Evolutionary conservation across 2,888 invertebrate genomes (phyloP).

Genomic region (Stenchaetothrips biformis): DNA sequence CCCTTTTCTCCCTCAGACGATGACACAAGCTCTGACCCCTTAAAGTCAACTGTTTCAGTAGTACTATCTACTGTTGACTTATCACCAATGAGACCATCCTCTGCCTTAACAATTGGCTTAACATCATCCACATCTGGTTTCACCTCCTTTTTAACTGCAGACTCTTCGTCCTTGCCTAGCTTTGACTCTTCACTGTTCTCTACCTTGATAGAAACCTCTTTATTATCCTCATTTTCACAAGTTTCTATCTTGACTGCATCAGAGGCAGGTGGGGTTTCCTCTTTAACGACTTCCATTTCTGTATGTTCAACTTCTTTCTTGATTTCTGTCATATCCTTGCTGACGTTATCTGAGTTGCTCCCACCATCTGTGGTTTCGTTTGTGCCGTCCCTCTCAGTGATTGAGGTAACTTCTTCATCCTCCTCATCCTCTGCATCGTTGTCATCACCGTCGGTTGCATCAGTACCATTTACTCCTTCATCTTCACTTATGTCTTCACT

Average conservation of each 20-base stretch:
- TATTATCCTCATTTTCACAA: slow-evolving; percentile 49
- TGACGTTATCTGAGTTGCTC: neutral
- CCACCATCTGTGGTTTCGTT: slow-evolving; percentile 10
- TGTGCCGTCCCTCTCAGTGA: slow-evolving; percentile 15
- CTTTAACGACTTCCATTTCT: neutral
- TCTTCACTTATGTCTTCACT: slow-evolving; percentile 18
- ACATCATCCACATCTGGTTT: slow-evolving; percentile 43
- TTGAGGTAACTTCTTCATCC: slow-evolving; percentile 23
- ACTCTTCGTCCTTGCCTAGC: slow-evolving; percentile 44
- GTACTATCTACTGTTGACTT: slow-evolving; percentile 17
- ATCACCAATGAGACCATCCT: neutral
- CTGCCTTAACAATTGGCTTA: slow-evolving; percentile 28
- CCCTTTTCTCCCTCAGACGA: neutral
- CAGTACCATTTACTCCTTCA: slow-evolving; percentile 1
- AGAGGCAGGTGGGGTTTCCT: neutral
- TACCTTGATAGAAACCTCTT: slow-evolving; percentile 42
- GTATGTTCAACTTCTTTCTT: neutral
- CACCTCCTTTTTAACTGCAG: slow-evolving; percentile 46
- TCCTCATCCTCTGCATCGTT: neutral
- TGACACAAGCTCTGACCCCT: slow-evolving; percentile 26
- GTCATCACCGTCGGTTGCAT: slow-evolving; percentile 11
- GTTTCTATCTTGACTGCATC: slow-evolving; percentile 40
- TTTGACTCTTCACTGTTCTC: slow-evolving; percentile 44
- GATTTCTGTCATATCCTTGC: neutral
- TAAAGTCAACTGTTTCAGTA: slow-evolving; percentile 25